Evolutionary conservation across 2,888 invertebrate genomes (phyloP), one percentile per base, ranked within the genome.

Genomic region (Pomacea canaliculata): DNA sequence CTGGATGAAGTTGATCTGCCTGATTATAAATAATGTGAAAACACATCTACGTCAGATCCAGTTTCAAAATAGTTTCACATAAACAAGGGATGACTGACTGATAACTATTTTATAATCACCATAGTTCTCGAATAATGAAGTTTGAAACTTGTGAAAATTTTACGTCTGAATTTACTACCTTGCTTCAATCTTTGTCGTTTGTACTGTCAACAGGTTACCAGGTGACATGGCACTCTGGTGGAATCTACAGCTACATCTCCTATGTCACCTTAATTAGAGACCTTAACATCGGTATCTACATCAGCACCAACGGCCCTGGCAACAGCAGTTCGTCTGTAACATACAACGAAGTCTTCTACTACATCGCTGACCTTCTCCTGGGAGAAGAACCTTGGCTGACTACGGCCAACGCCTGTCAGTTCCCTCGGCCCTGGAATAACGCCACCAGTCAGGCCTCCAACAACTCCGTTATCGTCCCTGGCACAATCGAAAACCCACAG

Each of bases 311-410:
- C 56, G 78, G 78, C 16, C 74, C 78, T 23, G 71, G 71, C 7
- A 51, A 27, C 27, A 59, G 27, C 37, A 19, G 19, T 12, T 56
- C 51, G 51, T 56, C 51, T 56, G 65, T 12, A 7, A 27, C 48
- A 16, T 46, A 49, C 46, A 72, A 13, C 12, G 60, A 60, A 23
- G 72, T 83, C n/a, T 76, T 83, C 59, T 79, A 83, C 65, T 83
- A 80, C 73, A 75, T 87, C 48, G 76, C 81, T 19, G 85, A 85
- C 75, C n/a, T 85, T 10, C 48, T 84, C 12, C 56, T 83, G 48
- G 48, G 74, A 48, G 80, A 79, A 12, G 78, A 83, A 66, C 82
- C 81, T 12, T 86, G 85, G 85, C 63, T 86, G 19, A 83, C 84
- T 70, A 66, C 60, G 23, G 72, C 83, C 23, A 83, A 79, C 10